A percentile compares a stretch with the other conserved stretches of the same genome.
phyloP scores from a whole-genome alignment of 2,113 vertebrate species.

The Burhinus bistriatus region DNA sequence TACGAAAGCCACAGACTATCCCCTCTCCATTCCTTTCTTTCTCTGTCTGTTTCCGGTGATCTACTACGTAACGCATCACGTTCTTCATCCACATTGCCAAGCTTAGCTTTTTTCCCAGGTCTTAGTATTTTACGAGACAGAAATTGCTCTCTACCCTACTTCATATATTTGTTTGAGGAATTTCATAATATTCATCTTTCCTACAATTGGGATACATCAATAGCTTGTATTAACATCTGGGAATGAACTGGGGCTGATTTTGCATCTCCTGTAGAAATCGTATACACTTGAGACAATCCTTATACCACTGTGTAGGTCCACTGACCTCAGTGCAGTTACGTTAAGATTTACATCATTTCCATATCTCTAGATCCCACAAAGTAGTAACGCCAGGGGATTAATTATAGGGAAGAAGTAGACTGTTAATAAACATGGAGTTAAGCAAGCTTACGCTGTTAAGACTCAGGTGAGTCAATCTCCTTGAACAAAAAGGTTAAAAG shows the following conservation, averaged over 20 bases:
- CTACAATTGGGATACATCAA: background rate
- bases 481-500: background rate
- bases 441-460: background rate
- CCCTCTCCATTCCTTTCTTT: background rate
- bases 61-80: rapidly evolving
- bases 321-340: rapidly evolving
- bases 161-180: background rate
- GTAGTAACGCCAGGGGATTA: background rate
- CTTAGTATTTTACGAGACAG: background rate
- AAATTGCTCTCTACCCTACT: background rate
- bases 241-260: background rate
- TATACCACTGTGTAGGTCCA: background rate
- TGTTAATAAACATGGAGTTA: background rate
- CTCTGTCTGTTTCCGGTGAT: background rate
- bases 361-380: background rate
- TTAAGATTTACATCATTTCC: background rate
- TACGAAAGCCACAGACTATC: background rate
- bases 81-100: background rate
- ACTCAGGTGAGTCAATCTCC: background rate
- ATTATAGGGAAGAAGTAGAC: background rate
- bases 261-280: background rate
- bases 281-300: background rate
- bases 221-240: background rate
- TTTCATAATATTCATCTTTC: background rate
- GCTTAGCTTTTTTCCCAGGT: background rate